Evolutionary conservation across 2,797 vertebrate species (phyloP), one percentile per base, ranked within the genome.

Genomic region (Microcaecilia unicolor): DNA sequence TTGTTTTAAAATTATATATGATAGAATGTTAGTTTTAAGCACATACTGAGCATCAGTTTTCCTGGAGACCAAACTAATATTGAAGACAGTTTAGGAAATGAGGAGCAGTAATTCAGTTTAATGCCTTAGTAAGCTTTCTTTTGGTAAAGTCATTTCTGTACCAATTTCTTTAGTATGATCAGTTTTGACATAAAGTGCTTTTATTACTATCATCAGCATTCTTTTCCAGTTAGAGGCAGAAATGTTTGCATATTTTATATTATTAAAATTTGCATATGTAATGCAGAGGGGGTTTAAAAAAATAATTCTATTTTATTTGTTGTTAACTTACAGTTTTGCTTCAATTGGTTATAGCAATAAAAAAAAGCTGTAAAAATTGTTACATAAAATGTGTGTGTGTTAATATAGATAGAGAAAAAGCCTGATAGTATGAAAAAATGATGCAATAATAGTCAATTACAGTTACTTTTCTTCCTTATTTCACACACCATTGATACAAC

Each of bases 281-380:
- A 42, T n/a, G 50, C 59, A 44, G n/a, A n/a, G n/a, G n/a, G n/a
- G n/a, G n/a, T n/a, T n/a, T 50, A 13, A 32, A 46, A 18, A 61
- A 61, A 48, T 37, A 46, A 58, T 44, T 22, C 31, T 34, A 43
- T 6, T 41, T 50, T 54, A 2, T 31, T 41, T 41, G 18, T n/a
- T 43, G 3, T 46, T n/a, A n/a, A n/a, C n/a, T n/a, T n/a, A n/a
- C n/a, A n/a, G n/a, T n/a, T n/a, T n/a, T n/a, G n/a, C n/a, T n/a
- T n/a, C n/a, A n/a, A n/a, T n/a, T n/a, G n/a, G n/a, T n/a, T n/a
- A n/a, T n/a, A n/a, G n/a, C n/a, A n/a, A n/a, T n/a, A n/a, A n/a
- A n/a, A n/a, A n/a, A n/a, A n/a, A n/a, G n/a, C n/a, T n/a, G n/a
- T n/a, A n/a, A n/a, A n/a, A n/a, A n/a, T n/a, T n/a, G n/a, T n/a